Evolutionary conservation across 2,113 vertebrate species (phyloP), one percentile per base, ranked within the genome.

Genomic region (Elephas maximus): DNA sequence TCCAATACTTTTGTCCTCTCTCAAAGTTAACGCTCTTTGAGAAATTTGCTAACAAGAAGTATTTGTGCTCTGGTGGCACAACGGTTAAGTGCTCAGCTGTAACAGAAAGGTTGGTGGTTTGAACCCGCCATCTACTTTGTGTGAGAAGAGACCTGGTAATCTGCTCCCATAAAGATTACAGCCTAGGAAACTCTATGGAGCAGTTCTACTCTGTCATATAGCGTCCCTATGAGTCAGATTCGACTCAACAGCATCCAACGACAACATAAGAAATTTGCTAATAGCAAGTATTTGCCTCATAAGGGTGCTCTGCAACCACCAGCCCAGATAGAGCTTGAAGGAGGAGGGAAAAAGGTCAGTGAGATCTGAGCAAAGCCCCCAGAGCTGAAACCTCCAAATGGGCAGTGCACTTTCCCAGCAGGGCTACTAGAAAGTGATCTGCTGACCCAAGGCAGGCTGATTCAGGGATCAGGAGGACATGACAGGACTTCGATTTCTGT

Each of bases 1-100:
- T 62, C 17, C 81, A 79, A 60, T 41, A 62, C 79, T 93, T 93
- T 86, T 90, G 71, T 65, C 90, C 6, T 71, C 33, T 84, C 57
- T 92, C 41, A 89, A 60, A 77, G 80, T 87, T 62, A 90, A 53
- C 0, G 0, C 65, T 57, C 24, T 44, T 2, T 4, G 60, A 90
- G 89, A 91, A 74, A 89, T 87, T 41, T 76, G 51, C 67, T 93
- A 92, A 91, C n/a, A 86, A 53, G 51, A 95, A 91, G 17, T 26
- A 65, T 33, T 41, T 69, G 28, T 69, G 28, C 65, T 10, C 10
- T 69, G 65, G 10, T 69, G 37, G 20, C 20, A 73, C 18, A 37
- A 18, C 37, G n/a, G 69, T 73, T 73, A 73, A 18, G 69, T 37
- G 69, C 69, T 73, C 24, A 21, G 15, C 71, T 73, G n/a, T 37